Base-by-base conservation (phyloP, 2,888 invertebrate genomes). In the Eupithecia vulgata region DNA sequence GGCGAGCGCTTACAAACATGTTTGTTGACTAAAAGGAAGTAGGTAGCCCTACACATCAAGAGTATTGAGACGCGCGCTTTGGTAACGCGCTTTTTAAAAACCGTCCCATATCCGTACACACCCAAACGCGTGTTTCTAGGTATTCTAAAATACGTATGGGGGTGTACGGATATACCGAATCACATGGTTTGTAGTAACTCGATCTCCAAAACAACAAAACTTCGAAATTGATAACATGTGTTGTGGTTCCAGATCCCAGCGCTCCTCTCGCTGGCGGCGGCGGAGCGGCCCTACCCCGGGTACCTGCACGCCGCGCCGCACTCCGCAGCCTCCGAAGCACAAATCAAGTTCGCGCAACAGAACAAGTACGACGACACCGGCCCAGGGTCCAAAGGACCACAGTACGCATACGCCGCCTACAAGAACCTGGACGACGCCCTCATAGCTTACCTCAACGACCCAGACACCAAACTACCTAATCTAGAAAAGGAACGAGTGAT, bases 351-450 rank as follows among this genome's bases (percentile, higher is more conserved):
- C 76, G 95, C 95, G 15, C 73, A 89, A 34, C 93, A 94, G 64
- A 94, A 91, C 85, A 90, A 90, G 76, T 95, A 91, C 74, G 94
- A 94, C 75, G 87, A 92, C 79, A 95, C 95, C 0, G 95, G 95
- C 8, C 94, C 94, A 0, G 94, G 92, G 6, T 90, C 92, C 0
- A 90, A 88, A 34, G 74, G 80, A 1, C 88, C 84, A 0, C 89
- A 89, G 68, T 84, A 80, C 72, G 94, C 94, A 0, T 93, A 91
- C 85, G 85, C 86, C 34, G 91, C 91, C 0, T 93, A 90, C 82
- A 88, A 84, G 34, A 90, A 78, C 30, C 70, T 93, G 7, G 91
- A 92, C 34, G 92, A 93, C 0, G 93, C 92, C 0, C 74, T 94
- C 0, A 52, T 92, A 15, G 88, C 86, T 1, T 93, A 89, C 78